Conservation (phyloP, 2,113 vertebrate genomes). For the Python bivittatus region DNA sequence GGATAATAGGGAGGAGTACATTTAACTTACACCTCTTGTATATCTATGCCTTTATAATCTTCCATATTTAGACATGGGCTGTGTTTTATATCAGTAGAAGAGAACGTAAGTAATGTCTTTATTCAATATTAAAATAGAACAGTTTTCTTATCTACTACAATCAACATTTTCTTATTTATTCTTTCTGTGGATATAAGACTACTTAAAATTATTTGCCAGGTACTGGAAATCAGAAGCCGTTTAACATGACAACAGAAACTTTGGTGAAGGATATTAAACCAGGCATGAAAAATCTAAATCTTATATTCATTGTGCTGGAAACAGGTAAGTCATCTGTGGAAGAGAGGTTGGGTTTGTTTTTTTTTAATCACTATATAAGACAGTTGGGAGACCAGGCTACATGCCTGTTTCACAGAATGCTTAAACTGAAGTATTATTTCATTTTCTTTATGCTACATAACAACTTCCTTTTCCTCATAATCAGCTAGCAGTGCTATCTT, state of each 20-base stretch:
- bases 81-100: neutral
- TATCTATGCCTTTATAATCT: neutral
- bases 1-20: neutral
- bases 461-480: neutral
- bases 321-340: slow-evolving; percentile 70
- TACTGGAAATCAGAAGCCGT: slow-evolving; percentile 31
- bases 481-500: neutral
- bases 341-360: neutral
- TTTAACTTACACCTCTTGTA: neutral
- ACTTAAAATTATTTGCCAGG: slow-evolving; percentile 22
- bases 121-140: neutral
- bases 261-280: slow-evolving; percentile 84
- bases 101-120: neutral
- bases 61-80: neutral
- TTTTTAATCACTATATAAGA: neutral
- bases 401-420: neutral
- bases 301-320: slow-evolving; percentile 86
- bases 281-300: slow-evolving; percentile 84
- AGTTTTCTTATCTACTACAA: neutral
- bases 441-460: neutral
- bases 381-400: neutral
- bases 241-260: slow-evolving; percentile 77
- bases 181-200: neutral
- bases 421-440: neutral
- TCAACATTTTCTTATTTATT: neutral